These are phyloP conservation scores for Zootermopsis nevadensis DNA, from an alignment of 2,888 invertebrate species.

Conservation along the genomic window DNA sequence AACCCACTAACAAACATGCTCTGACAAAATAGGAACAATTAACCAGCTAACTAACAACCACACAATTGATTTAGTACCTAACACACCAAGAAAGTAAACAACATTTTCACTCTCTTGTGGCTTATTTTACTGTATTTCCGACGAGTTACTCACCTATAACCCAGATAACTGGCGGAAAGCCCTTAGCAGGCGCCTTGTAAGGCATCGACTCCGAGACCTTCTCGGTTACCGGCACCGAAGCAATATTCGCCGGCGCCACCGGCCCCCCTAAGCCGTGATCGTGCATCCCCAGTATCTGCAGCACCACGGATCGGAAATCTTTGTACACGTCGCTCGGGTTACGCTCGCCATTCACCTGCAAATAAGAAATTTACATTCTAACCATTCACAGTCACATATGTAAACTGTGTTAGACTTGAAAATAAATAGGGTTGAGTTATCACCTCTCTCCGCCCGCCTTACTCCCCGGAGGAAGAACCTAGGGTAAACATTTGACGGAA, in stretches of 20 bases:
- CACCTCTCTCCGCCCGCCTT: no score
- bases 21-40: no score
- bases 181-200: constrained; percentile 58
- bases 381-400: no score
- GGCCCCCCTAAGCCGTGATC: constrained; percentile 69
- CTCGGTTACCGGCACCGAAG: constrained; percentile 68
- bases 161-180: constrained; percentile 64
- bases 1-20: no score
- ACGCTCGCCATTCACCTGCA: constrained; percentile 87
- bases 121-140: neutral
- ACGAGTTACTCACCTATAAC: constrained; percentile 62
- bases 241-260: constrained; percentile 64
- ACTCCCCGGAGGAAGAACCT: no score
- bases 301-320: constrained; percentile 83
- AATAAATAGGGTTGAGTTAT: no score
- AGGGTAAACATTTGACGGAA: no score
- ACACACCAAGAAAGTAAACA: no score
- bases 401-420: no score
- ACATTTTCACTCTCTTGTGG: no score
- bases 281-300: constrained; percentile 78
- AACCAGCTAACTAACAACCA: no score
- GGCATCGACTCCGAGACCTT: constrained; percentile 51
- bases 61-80: no score
- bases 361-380: constrained; percentile 27
- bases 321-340: constrained; percentile 88